Evolutionary conservation across 1,140 invertebrate genomes (phyloP), one percentile per base, ranked within the genome.

Genomic region (Nylanderia fulva): DNA sequence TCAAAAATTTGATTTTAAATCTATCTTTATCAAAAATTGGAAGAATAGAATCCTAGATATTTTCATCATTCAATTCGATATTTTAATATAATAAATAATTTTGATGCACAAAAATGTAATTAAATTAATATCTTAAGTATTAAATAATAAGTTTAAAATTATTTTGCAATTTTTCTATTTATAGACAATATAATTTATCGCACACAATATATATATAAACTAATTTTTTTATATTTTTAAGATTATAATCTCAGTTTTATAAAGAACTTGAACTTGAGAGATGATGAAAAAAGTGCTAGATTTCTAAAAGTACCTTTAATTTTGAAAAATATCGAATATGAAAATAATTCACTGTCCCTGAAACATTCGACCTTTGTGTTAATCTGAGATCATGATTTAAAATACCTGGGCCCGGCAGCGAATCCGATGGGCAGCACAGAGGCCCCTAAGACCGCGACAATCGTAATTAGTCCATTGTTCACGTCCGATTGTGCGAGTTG

Each of bases 401-500:
- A 24, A 33, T 90, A 94, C 94, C 94, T 94, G 61, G 94, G 90
- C 21, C 93, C 93, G 54, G 88, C 90, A 21, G 94, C 91, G 36
- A 92, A 80, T 88, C 91, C 92, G 4, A 82, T 66, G 7, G 93
- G 93, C 45, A 94, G 66, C 11, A 84, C 66, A 45, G 85, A 87
- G 8, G 92, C 39, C 9, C 92, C 91, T n/a, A 93, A 82, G 63
- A 90, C 76, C 42, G 91, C 60, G 64, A 87, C 86, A 6, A 92
- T 56, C 45, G 85, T 76, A 24, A 90, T 54, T 52, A 83, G 36
- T 52, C 87, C 84, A 91, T 91, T 88, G 90, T 92, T 88, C 76
- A 85, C 74, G 4, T 79, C 15, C 1, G 52, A 72, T 60, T 42
- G 84, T 71, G 68, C 85, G 63, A 91, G 84, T 84, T 92, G 91